Percentiles rank a stretch among this genome's conserved stretches.
Evolutionary conservation across 2,113 vertebrate species (phyloP).

Genomic region (Melospiza georgiana): DNA sequence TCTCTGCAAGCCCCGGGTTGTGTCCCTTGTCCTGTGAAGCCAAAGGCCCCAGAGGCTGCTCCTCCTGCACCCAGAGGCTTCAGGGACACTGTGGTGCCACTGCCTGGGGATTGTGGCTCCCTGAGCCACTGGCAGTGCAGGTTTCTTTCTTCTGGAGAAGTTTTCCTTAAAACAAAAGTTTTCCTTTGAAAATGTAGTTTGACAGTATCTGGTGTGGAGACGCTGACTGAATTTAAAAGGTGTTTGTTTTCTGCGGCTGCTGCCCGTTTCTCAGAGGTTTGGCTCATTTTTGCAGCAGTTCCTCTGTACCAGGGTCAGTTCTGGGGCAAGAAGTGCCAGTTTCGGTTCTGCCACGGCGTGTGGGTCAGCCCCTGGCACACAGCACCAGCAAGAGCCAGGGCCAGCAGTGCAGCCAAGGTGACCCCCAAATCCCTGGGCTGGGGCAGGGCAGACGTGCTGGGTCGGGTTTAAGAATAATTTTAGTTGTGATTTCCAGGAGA

Average conservation of each 20-base stretch:
- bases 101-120: neutral
- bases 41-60: neutral
- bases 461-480: neutral
- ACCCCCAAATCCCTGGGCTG: neutral
- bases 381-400: neutral
- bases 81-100: fast-evolving
- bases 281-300: neutral
- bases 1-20: neutral
- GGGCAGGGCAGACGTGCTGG: neutral
- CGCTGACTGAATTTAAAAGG: fast-evolving
- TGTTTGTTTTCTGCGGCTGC: neutral
- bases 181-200: neutral
- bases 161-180: neutral
- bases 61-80: neutral
- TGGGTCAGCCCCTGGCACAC: neutral
- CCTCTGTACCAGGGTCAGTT: neutral
- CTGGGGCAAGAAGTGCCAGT: neutral
- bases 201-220: neutral
- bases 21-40: neutral
- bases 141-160: neutral
- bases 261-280: neutral
- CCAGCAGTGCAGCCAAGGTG: fast-evolving
- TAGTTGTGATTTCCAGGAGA: neutral
- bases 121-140: neutral
- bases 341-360: fast-evolving